Conservation (phyloP, 2,113 vertebrate genomes). For the Rhinogobius similis region DNA sequence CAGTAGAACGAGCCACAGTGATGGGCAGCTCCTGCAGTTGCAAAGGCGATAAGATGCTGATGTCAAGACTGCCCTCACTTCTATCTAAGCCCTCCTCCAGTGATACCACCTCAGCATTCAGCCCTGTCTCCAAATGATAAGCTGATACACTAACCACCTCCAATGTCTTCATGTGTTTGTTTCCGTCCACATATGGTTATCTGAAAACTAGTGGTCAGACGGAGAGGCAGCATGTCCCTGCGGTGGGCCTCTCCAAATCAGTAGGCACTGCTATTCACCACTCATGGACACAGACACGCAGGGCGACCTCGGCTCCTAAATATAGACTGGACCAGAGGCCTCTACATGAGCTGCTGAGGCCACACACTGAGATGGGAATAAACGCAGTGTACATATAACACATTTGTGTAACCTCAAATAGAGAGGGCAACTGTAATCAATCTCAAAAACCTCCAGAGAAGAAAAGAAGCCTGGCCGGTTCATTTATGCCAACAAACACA, state of each 20-base stretch:
- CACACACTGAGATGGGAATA: conserved; percentile 41
- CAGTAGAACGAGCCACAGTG: background rate
- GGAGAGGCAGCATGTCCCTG: conserved; percentile 65
- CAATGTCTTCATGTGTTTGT: conserved; percentile 60
- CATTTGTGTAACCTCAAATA: conserved; percentile 41
- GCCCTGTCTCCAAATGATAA: conserved; percentile 57
- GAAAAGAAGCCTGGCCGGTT: background rate
- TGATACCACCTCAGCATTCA: conserved; percentile 28
- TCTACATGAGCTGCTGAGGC: conserved; percentile 49
- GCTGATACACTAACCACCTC: conserved; percentile 47
- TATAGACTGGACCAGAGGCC: conserved; percentile 57
- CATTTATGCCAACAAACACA: conserved; percentile 4
- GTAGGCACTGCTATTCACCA: conserved; percentile 48
- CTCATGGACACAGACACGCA: conserved; percentile 38
- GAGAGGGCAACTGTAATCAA: conserved; percentile 21
- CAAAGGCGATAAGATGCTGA: background rate
- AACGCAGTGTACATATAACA: conserved; percentile 31
- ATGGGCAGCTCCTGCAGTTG: background rate
- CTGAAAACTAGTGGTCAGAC: conserved; percentile 67
- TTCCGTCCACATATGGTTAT: conserved; percentile 69
- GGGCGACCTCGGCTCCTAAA: conserved; percentile 59
- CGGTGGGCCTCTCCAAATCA: conserved; percentile 68
- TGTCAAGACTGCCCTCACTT: conserved; percentile 11
- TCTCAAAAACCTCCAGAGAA: conserved; percentile 5
- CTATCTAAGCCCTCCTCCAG: conserved; percentile 8